Evolutionary conservation across 2,888 invertebrate species (phyloP).

Genomic region (Parthenolecanium corni): DNA sequence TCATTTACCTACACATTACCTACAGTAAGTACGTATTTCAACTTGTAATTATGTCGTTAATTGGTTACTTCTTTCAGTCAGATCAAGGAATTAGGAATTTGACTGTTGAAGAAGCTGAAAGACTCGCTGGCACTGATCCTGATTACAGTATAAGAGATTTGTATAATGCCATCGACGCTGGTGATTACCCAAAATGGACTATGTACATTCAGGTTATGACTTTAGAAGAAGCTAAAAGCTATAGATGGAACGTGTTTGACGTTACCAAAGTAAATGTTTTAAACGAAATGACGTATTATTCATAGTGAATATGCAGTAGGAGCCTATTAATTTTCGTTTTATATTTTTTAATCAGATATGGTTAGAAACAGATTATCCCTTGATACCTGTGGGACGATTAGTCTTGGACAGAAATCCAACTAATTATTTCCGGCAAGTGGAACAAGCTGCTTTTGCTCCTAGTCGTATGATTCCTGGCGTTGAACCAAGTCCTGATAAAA

Average conservation of each 20-base stretch:
- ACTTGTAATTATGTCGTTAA: too few relatives aligned
- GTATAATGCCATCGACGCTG: slow-evolving; percentile 72
- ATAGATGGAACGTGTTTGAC: slow-evolving; percentile 83
- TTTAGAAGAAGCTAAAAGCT: slow-evolving; percentile 64
- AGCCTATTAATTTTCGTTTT: too few relatives aligned
- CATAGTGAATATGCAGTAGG: too few relatives aligned
- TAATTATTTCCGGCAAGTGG: slow-evolving; percentile 44
- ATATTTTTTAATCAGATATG: not conserved
- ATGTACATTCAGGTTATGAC: slow-evolving; percentile 83
- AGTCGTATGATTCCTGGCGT: slow-evolving; percentile 44
- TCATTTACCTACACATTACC: too few relatives aligned
- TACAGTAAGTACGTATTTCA: too few relatives aligned
- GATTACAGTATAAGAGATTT: slow-evolving; percentile 82
- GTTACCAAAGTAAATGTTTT: slow-evolving; percentile 56
- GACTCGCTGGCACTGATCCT: slow-evolving; percentile 64
- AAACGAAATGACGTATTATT: too few relatives aligned
- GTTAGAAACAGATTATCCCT: slow-evolving; percentile 41
- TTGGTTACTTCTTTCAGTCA: slow-evolving; percentile 42
- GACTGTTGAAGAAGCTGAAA: slow-evolving; percentile 52
- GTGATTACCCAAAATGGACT: slow-evolving; percentile 64
- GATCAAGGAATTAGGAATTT: slow-evolving; percentile 82
- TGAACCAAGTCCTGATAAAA: slow-evolving; percentile 44
- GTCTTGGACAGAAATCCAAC: slow-evolving; percentile 43
- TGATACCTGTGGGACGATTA: slow-evolving; percentile 44
- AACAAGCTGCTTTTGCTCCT: slow-evolving; percentile 43